phyloP scores from a whole-genome alignment of 2,113 vertebrate species.

The Epinephelus moara region DNA sequence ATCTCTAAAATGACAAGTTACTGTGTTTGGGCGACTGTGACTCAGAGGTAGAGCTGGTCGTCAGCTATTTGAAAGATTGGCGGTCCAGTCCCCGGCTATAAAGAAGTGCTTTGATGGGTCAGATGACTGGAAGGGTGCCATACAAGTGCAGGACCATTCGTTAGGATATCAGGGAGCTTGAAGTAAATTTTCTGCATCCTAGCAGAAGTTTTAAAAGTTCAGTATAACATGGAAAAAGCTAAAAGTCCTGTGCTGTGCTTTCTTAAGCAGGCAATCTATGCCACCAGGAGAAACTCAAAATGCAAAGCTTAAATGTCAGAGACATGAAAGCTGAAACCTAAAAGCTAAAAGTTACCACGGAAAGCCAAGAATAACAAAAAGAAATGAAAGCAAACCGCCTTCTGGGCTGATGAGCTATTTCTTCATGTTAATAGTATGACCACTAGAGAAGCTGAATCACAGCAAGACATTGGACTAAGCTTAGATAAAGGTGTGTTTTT shows the following conservation, averaged over 20 bases:
- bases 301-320: slow-evolving; percentile 20
- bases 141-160: background rate
- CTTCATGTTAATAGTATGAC: background rate
- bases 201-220: background rate
- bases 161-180: background rate
- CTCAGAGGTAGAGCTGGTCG: too few species aligned
- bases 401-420: background rate
- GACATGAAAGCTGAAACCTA: slow-evolving; percentile 23
- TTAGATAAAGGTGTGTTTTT: background rate
- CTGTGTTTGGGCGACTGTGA: too few species aligned
- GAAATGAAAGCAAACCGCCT: too few species aligned
- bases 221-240: slow-evolving; percentile 4
- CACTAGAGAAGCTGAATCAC: background rate
- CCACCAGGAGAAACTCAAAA: slow-evolving; percentile 7
- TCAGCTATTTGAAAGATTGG: too few species aligned
- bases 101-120: too few species aligned
- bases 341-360: slow-evolving; percentile 13
- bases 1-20: background rate
- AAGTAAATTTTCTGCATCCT: background rate
- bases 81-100: too few species aligned
- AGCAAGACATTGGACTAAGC: background rate
- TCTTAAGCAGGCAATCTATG: background rate
- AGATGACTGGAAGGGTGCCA: too few species aligned
- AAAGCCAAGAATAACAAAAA: background rate
- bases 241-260: background rate